A percentile compares a stretch with the other conserved stretches of the same genome.
phyloP scores from a whole-genome alignment of 2,113 vertebrate genomes.

The Hyperopisus bebe region DNA sequence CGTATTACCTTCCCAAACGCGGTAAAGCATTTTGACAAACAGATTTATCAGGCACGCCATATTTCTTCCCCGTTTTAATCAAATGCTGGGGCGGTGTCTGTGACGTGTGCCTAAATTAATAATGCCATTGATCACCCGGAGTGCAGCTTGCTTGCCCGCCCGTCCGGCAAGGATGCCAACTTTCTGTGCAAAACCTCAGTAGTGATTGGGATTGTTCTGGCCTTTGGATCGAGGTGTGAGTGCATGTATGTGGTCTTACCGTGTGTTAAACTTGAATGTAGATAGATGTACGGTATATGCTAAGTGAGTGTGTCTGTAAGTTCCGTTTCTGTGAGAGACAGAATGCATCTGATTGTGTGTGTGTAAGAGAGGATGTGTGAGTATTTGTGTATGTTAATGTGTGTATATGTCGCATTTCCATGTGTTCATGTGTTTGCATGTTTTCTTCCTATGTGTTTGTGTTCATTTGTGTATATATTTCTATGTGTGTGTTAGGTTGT shows the following conservation, averaged over 20 bases:
- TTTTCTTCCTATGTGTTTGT: not conserved
- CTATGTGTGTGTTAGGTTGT: conserved; percentile 7
- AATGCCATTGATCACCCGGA: conserved; percentile 68
- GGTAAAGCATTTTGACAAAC: conserved; percentile 60
- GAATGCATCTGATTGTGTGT: not conserved
- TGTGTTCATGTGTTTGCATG: not conserved
- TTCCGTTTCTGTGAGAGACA: not conserved
- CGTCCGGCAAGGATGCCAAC: not conserved
- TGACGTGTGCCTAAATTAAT: conserved; percentile 68
- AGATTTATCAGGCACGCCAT: conserved; percentile 69
- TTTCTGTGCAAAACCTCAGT: not conserved
- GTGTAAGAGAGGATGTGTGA: not conserved
- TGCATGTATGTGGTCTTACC: not conserved
- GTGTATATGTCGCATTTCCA: not conserved
- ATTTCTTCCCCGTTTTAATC: conserved; percentile 73
- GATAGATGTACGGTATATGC: not conserved
- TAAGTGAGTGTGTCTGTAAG: not conserved
- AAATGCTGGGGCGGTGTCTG: conserved; percentile 51
- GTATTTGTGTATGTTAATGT: not conserved
- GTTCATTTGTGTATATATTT: conserved; percentile 27
- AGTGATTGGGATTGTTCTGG: not conserved
- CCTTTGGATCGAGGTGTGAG: not conserved
- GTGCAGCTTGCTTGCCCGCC: conserved; percentile 49
- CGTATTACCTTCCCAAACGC: conserved; percentile 37
- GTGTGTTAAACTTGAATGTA: not conserved